Evolutionary conservation across 2,888 invertebrate genomes (phyloP).

Genomic region (Drosophila atripex): DNA sequence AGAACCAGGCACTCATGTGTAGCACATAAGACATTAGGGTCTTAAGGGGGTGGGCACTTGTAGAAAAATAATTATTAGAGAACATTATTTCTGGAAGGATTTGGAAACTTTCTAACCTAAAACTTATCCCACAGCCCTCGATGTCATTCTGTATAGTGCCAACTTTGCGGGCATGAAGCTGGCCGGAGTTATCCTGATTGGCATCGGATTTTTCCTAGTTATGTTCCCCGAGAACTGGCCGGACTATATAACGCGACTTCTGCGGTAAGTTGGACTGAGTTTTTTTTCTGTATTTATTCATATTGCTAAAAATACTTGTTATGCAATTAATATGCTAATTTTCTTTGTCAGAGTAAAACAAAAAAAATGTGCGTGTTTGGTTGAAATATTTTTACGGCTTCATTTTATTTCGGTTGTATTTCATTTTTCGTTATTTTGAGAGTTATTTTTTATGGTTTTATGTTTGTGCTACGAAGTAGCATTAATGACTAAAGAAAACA

Average conservation of each 20-base stretch:
- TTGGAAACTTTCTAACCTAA: not conserved
- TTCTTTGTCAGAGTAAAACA: slow-evolving; percentile 53
- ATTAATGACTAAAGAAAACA: slow-evolving; percentile 44
- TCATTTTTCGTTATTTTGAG: slow-evolving; percentile 13
- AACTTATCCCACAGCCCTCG: slow-evolving; percentile 87
- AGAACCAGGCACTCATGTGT: slow-evolving; percentile 32
- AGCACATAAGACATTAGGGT: slow-evolving; percentile 18
- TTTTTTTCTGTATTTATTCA: slow-evolving; percentile 9
- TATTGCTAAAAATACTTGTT: slow-evolving; percentile 44
- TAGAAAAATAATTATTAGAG: not conserved
- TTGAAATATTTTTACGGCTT: slow-evolving; percentile 42
- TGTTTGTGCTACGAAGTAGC: slow-evolving; percentile 40
- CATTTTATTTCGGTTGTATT: slow-evolving; percentile 25
- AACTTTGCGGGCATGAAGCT: slow-evolving; percentile 97
- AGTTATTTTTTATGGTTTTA: slow-evolving; percentile 19
- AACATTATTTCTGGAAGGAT: not conserved
- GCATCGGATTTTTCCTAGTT: slow-evolving; percentile 95
- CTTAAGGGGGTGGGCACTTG: not conserved
- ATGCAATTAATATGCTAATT: slow-evolving; percentile 66
- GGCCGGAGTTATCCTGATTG: slow-evolving; percentile 95
- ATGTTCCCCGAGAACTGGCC: slow-evolving; percentile 99
- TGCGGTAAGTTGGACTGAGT: slow-evolving; percentile 87
- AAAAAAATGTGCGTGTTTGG: slow-evolving; percentile 61
- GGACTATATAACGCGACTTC: slow-evolving; percentile 94
- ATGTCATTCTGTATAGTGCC: slow-evolving; percentile 92